Evolutionary conservation across 1,140 invertebrate species (phyloP).

Genomic region (Atta colombica): DNA sequence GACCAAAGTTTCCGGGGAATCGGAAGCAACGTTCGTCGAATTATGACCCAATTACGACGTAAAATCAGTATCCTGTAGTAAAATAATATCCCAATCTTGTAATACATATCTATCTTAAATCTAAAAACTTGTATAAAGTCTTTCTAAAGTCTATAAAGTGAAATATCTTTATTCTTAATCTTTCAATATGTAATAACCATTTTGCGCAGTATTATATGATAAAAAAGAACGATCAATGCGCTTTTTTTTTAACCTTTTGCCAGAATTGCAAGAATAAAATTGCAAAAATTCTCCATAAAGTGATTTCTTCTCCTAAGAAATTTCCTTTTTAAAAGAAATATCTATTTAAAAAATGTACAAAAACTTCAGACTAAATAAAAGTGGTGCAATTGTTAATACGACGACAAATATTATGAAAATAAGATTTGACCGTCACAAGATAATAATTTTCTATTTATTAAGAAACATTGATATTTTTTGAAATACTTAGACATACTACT

Average conservation of each 20-base stretch:
- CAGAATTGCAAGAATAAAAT: no score
- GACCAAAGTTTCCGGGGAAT: neutral
- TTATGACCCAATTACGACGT: neutral
- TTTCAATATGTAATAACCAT: constrained; percentile 35
- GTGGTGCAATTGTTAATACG: neutral
- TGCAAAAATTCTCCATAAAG: constrained; percentile 5
- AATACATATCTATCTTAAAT: constrained; percentile 24
- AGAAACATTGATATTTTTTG: constrained; percentile 21
- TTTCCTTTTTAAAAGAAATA: neutral
- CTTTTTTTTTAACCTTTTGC: neutral
- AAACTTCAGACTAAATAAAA: neutral
- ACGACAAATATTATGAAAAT: neutral
- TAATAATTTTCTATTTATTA: constrained; percentile 8
- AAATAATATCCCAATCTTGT: neutral
- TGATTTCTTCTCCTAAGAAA: neutral
- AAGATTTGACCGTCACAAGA: neutral
- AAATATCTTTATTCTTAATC: constrained; percentile 1
- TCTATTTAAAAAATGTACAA: neutral
- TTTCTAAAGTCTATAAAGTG: neutral
- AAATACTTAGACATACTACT: constrained; percentile 15
- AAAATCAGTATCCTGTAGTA: neutral
- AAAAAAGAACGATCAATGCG: neutral
- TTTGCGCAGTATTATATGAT: neutral
- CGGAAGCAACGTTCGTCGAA: neutral
- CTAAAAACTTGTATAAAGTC: neutral